Evolutionary conservation across 1,140 invertebrate genomes (phyloP).

Genomic region (Hormaphis cornu): DNA sequence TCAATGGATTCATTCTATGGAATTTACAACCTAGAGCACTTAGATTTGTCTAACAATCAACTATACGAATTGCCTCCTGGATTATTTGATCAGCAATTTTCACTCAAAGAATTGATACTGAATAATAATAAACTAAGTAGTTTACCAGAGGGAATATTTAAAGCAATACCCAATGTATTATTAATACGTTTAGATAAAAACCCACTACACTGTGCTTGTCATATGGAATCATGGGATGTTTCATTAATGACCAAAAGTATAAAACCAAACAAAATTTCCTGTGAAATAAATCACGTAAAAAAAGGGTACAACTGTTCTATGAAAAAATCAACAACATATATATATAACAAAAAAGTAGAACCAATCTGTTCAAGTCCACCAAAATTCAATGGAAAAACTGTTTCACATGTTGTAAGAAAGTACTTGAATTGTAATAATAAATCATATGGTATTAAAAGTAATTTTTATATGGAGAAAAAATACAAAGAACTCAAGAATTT

Average conservation of each 20-base stretch:
- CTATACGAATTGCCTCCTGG: conserved; percentile 51
- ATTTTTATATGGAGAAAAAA: conserved; percentile 16
- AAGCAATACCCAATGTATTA: conserved; percentile 44
- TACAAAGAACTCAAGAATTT: conserved; percentile 25
- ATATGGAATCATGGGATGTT: conserved; percentile 54
- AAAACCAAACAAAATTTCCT: conserved; percentile 41
- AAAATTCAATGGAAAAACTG: conserved; percentile 50
- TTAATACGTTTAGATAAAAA: conserved; percentile 53
- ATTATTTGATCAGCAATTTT: conserved; percentile 52
- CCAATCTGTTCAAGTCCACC: conserved; percentile 52
- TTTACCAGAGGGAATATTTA: conserved; percentile 51
- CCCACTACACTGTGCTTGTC: conserved; percentile 60
- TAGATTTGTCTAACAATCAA: conserved; percentile 56
- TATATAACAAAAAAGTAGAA: conserved; percentile 50
- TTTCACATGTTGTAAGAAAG: conserved; percentile 51
- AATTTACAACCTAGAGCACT: conserved; percentile 47
- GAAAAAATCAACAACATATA: conserved; percentile 42
- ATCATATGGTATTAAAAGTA: neutral
- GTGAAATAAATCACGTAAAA: conserved; percentile 43
- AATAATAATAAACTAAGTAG: conserved; percentile 51
- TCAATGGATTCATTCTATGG: conserved; percentile 61
- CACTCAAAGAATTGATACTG: conserved; percentile 52
- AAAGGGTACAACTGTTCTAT: conserved; percentile 40
- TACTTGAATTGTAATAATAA: conserved; percentile 35
- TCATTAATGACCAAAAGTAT: conserved; percentile 46